These are phyloP conservation scores for Gadus macrocephalus DNA, from an alignment of 2,113 vertebrate species.

Conservation along the genomic window DNA sequence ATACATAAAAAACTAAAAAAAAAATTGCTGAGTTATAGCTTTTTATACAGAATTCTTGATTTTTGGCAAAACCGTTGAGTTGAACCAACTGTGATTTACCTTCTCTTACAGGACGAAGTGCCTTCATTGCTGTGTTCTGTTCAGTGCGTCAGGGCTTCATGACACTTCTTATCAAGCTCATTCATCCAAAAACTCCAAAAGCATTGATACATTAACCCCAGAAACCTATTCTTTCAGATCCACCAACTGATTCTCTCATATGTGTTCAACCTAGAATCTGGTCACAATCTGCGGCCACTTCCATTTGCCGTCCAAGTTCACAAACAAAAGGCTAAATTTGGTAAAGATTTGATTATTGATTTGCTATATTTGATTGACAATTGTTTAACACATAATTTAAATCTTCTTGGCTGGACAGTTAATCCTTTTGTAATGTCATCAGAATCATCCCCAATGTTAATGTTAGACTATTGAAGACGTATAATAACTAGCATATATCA, in stretches of 20 bases:
- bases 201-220: no score
- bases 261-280: conserved; percentile 37
- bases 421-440: conserved; percentile 46
- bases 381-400: conserved; percentile 31
- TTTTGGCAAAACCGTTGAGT: conserved; percentile 66
- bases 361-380: conserved; percentile 47
- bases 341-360: conserved; percentile 39
- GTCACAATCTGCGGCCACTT: conserved; percentile 25
- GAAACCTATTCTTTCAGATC: conserved; percentile 69
- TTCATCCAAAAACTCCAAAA: no score
- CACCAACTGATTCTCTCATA: conserved; percentile 23
- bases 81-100: conserved; percentile 84
- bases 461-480: conserved; percentile 44
- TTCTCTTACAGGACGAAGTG: conserved; percentile 92
- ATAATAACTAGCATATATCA: conserved; percentile 53
- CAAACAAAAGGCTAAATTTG: conserved; percentile 44
- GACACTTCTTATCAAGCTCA: no score
- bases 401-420: conserved; percentile 20
- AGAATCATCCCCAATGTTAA: conserved; percentile 46
- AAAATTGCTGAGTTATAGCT: background rate
- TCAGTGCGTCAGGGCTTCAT: no score
- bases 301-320: conserved; percentile 32
- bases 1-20: conserved; percentile 19
- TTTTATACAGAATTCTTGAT: conserved; percentile 72
- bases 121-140: conserved; percentile 73